Conservation (phyloP, 2,888 invertebrate genomes). For the Lochmaea crataegi region DNA sequence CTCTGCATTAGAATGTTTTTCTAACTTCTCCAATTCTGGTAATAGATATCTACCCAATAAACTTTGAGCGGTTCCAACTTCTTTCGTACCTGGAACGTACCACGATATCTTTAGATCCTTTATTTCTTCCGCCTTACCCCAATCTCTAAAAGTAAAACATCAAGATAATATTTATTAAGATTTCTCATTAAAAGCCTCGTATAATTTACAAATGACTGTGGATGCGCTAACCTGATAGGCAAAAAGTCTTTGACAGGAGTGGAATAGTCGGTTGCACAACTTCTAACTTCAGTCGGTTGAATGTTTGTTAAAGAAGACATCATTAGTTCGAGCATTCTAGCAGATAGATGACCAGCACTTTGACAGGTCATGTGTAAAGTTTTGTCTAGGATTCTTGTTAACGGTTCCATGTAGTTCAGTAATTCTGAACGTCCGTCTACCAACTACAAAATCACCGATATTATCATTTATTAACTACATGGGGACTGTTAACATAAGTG, state of each 20-base stretch:
- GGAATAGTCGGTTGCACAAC: constrained; percentile 71
- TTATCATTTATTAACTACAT: too few relatives aligned
- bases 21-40: constrained; percentile 72
- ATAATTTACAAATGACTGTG: neutral
- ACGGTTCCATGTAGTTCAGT: constrained; percentile 73
- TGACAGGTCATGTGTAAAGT: constrained; percentile 77
- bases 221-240: constrained; percentile 70
- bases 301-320: constrained; percentile 72
- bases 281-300: constrained; percentile 73
- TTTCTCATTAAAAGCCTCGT: neutral
- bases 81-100: constrained; percentile 80
- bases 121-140: constrained; percentile 81
- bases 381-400: constrained; percentile 76
- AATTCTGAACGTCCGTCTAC: constrained; percentile 75
- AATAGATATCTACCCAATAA: constrained; percentile 75
- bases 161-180: neutral
- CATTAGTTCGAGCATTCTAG: constrained; percentile 72
- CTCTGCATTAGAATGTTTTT: constrained; percentile 69
- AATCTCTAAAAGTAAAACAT: constrained; percentile 69
- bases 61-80: constrained; percentile 74
- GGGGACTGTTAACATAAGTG: too few relatives aligned
- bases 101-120: constrained; percentile 77
- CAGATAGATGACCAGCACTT: constrained; percentile 74
- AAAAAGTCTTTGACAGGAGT: constrained; percentile 76
- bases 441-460: constrained; percentile 63